Percentiles rank a stretch among this genome's conserved stretches.
Evolutionary conservation across 1,140 invertebrate genomes (phyloP).

Genomic region (Calycopis cecrops): DNA sequence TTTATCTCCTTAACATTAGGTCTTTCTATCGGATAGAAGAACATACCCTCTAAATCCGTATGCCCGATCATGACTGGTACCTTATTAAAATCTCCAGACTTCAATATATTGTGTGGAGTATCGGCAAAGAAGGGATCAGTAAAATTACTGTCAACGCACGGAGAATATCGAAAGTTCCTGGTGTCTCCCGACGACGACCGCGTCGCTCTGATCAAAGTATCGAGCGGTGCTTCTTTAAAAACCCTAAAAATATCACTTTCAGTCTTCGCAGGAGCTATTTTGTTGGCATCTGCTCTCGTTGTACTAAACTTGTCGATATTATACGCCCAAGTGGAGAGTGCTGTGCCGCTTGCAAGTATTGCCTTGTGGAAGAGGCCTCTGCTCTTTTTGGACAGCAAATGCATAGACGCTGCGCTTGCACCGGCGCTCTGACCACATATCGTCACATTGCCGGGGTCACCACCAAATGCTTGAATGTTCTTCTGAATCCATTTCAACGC

Average conservation of each 20-base stretch:
- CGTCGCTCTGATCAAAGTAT: conserved; percentile 27
- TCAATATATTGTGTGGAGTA: conserved; percentile 46
- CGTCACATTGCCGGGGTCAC: conserved; percentile 68
- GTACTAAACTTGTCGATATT: conserved; percentile 38
- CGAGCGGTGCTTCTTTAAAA: conserved; percentile 34
- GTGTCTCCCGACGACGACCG: neutral
- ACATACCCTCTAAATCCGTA: conserved; percentile 45
- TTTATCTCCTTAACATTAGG: conserved; percentile 39
- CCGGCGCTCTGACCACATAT: conserved; percentile 72
- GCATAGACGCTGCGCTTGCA: conserved; percentile 49
- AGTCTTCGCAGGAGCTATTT: conserved; percentile 34
- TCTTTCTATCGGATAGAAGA: conserved; percentile 47
- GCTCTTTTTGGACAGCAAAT: conserved; percentile 47
- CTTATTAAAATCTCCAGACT: conserved; percentile 48
- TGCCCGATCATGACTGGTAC: conserved; percentile 53
- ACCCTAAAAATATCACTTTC: conserved; percentile 41
- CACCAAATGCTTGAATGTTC: conserved; percentile 69
- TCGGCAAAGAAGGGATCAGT: conserved; percentile 45
- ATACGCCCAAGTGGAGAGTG: conserved; percentile 55
- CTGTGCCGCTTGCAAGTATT: conserved; percentile 45
- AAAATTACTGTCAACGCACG: conserved; percentile 43
- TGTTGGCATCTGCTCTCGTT: conserved; percentile 43
- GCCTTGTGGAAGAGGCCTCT: conserved; percentile 35
- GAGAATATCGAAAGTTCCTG: conserved; percentile 15
- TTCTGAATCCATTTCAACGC: conserved; percentile 58